Percentiles rank a stretch among this genome's conserved stretches.
Evolutionary conservation across 1,140 invertebrate species (phyloP).

Genomic region (Drosophila seguyi): DNA sequence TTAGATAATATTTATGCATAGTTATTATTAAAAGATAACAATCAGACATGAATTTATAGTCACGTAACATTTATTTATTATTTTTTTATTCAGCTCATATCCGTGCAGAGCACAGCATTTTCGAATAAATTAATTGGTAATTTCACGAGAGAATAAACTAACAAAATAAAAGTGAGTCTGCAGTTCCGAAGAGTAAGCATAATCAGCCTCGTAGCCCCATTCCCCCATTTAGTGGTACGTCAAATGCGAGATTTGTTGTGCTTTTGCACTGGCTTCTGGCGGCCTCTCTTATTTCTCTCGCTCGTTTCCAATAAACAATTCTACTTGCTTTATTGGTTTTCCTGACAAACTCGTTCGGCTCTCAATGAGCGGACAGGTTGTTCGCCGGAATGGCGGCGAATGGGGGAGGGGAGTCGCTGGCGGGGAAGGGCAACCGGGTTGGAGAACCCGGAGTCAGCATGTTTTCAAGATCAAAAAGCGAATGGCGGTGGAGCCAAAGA

Average conservation of each 20-base stretch:
- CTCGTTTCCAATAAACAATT: conserved; percentile 72
- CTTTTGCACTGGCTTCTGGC: conserved; percentile 33
- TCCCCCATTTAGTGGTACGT: conserved; percentile 32
- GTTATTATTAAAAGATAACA: conserved; percentile 21
- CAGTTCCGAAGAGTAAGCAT: conserved; percentile 41
- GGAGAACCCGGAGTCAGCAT: conserved; percentile 42
- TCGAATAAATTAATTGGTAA: conserved; percentile 33
- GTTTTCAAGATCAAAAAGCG: conserved; percentile 82
- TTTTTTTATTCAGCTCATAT: conserved; percentile 25
- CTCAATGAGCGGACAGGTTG: conserved; percentile 45
- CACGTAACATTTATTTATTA: conserved; percentile 49
- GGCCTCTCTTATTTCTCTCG: conserved; percentile 10
- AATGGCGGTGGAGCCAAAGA: conserved; percentile 62
- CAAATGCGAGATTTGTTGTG: conserved; percentile 51
- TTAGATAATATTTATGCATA: not conserved
- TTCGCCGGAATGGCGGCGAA: not conserved
- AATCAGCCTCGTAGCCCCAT: conserved; percentile 38
- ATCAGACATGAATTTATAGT: conserved; percentile 26
- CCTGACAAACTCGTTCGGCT: conserved; percentile 77
- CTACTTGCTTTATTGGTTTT: conserved; percentile 74
- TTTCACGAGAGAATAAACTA: conserved; percentile 37
- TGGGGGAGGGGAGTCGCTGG: not conserved
- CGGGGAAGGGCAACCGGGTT: conserved; percentile 7
- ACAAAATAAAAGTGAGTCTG: conserved; percentile 57
- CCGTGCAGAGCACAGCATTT: conserved; percentile 29